Evolutionary conservation across 2,113 vertebrate species (phyloP), one percentile per base, ranked within the genome.

Genomic region (Proterorhinus semilunaris): DNA sequence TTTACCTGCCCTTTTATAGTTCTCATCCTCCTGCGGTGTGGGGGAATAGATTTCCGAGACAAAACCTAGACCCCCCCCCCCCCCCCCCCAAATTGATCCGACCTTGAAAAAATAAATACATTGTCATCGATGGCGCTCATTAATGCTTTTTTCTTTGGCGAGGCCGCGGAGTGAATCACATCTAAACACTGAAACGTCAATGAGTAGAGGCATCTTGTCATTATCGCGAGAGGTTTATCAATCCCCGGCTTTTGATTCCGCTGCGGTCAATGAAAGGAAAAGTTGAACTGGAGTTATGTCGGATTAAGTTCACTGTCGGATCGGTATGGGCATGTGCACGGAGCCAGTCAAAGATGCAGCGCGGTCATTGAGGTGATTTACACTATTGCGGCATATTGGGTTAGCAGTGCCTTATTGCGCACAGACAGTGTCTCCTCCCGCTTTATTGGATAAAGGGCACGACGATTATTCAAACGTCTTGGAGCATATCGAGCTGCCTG

Each of bases 381-480:
- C 52, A 63, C 70, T 74, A 66, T 69, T 71, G 76, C 64, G 55
- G 74, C 11, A 49, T 74, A 77, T 76, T 58, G 79, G 62, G 71
- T 78, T 76, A 68, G 68, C 57, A 63, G 65, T 75, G 68, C 78
- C 85, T 90, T 83, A 78, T 69, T 80, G 78, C 82, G 63, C n/a
- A 21, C 27, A 36, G 65, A 67, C 54, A 68, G 10, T 55, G 61
- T 71, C 55, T 55, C 68, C 76, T 66, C 74, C 66, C 65, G 65
- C 66, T 70, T 72, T 85, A 90, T 90, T 79, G 85, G 83, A 58
- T 85, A 83, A 79, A 58, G 76, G 70, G 67, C 79, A 66, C 61
- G 46, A 70, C 77, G 78, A 86, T 88, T 84, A 83, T 81, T 88
- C 86, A 87, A 69, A 86, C 47, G 72, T 86, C 83, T 76, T 69